Evolutionary conservation across 2,888 invertebrate species (phyloP).

Genomic region (Eristalis pertinax): DNA sequence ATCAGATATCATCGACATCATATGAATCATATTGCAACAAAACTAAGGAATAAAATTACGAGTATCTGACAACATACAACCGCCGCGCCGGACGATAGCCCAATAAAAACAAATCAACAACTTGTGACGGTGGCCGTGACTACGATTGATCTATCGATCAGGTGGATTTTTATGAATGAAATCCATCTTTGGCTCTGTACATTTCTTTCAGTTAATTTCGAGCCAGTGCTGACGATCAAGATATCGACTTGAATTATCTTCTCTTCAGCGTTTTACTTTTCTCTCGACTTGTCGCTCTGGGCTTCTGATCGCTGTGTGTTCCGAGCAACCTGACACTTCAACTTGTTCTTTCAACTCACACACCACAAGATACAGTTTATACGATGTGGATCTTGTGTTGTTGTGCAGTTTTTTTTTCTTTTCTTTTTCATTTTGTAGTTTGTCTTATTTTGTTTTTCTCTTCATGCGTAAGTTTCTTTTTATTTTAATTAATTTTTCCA

Average conservation of each 20-base stretch:
- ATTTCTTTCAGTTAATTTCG: constrained; percentile 31
- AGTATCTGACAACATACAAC: neutral
- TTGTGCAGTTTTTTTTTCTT: constrained; percentile 9
- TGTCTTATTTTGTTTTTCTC: constrained; percentile 25
- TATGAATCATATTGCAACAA: constrained; percentile 8
- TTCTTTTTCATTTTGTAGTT: constrained; percentile 36
- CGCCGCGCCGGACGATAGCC: neutral
- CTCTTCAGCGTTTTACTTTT: constrained; percentile 62
- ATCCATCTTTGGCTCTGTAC: constrained; percentile 21
- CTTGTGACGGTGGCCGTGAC: neutral
- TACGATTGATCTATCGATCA: constrained; percentile 27
- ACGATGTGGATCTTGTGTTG: neutral
- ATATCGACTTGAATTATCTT: constrained; percentile 20
- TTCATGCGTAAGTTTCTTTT: constrained; percentile 69
- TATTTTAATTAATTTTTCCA: constrained; percentile 69
- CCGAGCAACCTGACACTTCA: constrained; percentile 59
- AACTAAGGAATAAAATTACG: constrained; percentile 18
- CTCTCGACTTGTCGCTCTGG: constrained; percentile 58
- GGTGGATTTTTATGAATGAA: constrained; percentile 65
- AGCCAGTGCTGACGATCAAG: constrained; percentile 6
- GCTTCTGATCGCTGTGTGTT: constrained; percentile 40
- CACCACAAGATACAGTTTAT: neutral
- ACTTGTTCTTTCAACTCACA: constrained; percentile 46
- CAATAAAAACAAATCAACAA: neutral
- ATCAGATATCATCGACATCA: neutral